A percentile compares a stretch with the other conserved stretches of the same genome.
Conservation (phyloP, 2,888 invertebrate species). For the Sarcophaga subvicina region DNA sequence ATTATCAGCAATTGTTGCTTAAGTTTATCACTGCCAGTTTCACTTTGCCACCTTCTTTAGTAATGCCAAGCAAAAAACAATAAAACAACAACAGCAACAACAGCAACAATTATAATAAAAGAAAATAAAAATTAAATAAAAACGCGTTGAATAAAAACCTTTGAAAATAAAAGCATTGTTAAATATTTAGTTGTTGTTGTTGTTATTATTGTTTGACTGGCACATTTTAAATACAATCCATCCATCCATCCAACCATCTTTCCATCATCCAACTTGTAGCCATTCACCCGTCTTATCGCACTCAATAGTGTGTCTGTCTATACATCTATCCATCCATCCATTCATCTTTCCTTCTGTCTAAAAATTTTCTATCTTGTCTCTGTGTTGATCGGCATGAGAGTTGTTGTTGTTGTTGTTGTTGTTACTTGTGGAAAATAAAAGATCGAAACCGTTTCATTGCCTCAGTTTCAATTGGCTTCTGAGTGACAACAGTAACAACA, state of each 20-base stretch:
- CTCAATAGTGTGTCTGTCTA: background rate
- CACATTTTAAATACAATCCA: slow-evolving; percentile 33
- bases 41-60: slow-evolving; percentile 63
- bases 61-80: slow-evolving; percentile 36
- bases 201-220: slow-evolving; percentile 31
- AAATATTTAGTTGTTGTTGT: slow-evolving; percentile 16
- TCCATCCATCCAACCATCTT: background rate
- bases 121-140: slow-evolving; percentile 20
- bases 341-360: slow-evolving; percentile 9
- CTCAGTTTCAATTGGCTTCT: slow-evolving; percentile 65
- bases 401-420: background rate
- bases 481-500: slow-evolving; percentile 25
- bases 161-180: slow-evolving; percentile 14
- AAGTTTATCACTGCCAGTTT: slow-evolving; percentile 48
- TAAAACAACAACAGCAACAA: background rate
- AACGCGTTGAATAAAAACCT: background rate
- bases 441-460: slow-evolving; percentile 48
- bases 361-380: slow-evolving; percentile 39
- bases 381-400: background rate
- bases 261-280: background rate
- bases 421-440: slow-evolving; percentile 25
- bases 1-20: slow-evolving; percentile 52
- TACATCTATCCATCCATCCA: background rate
- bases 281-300: slow-evolving; percentile 3
- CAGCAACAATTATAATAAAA: background rate